Evolutionary conservation across 2,797 vertebrate species (phyloP), one percentile per base, ranked within the genome.

Genomic region (Malurus leucopterus): DNA sequence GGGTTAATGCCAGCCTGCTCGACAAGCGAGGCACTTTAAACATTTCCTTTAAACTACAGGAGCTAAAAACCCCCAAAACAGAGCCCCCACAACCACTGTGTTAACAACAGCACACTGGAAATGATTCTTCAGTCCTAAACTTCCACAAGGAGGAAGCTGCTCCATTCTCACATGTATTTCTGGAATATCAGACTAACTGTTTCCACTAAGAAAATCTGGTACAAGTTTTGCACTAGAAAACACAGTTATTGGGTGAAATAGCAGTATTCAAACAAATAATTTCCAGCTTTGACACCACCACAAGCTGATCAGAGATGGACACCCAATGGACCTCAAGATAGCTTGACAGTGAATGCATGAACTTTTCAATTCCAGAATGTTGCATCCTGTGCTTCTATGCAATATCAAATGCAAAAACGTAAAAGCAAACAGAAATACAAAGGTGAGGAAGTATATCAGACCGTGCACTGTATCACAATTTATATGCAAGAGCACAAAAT

Each of bases 401-500:
- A 54, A 1, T 22, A 61, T 9, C 20, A 85, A 67, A 68, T 3
- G 9, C 4, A 21, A 69, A 67, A 49, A 58, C 8, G 8, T 34
- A 76, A 55, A 63, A 72, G 3, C 16, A 76, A 68, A 26, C 4
- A 80, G 19, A 65, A 78, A 57, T 29, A 69, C 4, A 30, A 65
- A 65, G 47, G 53, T 8, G 14, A 80, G 53, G 49, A 38, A 3
- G 21, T 5, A 6, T 18, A 65, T 20, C 30, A 76, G 29, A 69
- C n/a, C 36, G 63, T 5, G 20, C 23, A 55, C 30, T 82, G 41
- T 41, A 61, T 46, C 14, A 12, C 41, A 58, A 78, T n/a, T 47
- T 84, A 78, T 19, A 79, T 0, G 3, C 49, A 61, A 75, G 6
- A 84, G 20, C 0, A 0, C 24, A 15, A 6, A 75, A 22, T 74